Percentiles rank a stretch among this genome's conserved stretches.
Conservation (phyloP, 2,113 vertebrate species). For the Pelmatolapia mariae region DNA sequence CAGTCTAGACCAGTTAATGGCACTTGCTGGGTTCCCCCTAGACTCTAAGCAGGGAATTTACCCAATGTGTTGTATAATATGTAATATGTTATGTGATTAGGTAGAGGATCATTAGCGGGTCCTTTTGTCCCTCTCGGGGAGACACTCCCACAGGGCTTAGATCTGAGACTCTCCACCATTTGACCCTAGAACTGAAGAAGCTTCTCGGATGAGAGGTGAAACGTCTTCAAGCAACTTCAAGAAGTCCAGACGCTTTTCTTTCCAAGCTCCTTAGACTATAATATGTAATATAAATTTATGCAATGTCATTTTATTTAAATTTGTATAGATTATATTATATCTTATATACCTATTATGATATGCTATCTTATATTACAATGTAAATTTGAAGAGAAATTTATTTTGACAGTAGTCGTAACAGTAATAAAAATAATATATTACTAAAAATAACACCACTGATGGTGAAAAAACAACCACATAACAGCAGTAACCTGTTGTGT, state of each 20-base stretch:
- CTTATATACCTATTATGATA: neutral
- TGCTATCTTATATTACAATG: neutral
- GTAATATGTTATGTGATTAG: neutral
- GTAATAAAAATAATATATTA: neutral
- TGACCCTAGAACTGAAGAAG: neutral
- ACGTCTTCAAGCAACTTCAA: neutral
- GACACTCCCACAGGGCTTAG: rapidly evolving
- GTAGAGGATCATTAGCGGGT: rapidly evolving
- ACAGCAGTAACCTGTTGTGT: neutral
- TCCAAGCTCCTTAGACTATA: neutral
- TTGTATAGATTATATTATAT: neutral
- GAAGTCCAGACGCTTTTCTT: rapidly evolving
- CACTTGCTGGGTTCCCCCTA: neutral
- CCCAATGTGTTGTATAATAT: neutral
- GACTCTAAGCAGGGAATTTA: neutral
- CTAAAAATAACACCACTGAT: neutral
- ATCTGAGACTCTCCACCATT: rapidly evolving
- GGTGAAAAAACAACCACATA: neutral
- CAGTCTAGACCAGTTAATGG: neutral
- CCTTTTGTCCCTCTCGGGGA: rapidly evolving
- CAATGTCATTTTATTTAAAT: neutral
- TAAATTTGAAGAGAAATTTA: neutral
- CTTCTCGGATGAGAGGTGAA: neutral
- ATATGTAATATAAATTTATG: neutral
- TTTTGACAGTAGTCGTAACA: neutral